Base-by-base conservation (phyloP, 2,113 vertebrate genomes). In the Leucoraja erinaceus region DNA sequence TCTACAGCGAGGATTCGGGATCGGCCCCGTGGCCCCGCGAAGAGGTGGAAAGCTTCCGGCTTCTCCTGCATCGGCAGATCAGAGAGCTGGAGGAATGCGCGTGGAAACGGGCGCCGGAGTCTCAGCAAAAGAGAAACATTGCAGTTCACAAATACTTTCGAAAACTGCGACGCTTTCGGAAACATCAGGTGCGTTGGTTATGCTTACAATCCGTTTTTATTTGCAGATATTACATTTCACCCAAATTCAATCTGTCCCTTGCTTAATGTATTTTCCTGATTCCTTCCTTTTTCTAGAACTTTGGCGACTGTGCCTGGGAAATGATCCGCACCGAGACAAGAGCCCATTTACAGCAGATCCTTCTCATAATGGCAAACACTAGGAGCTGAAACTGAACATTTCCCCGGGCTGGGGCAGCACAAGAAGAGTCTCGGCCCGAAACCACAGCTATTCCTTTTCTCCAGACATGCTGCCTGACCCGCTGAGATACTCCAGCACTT, bases 271-370 rank as follows among this genome's bases (percentile, higher is more conserved):
- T 31, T 86, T 61, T 7, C 56, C 28, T 86, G 28, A 86, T 61
- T 54, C 22, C 47, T 11, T 47, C 18, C 28, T 66, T 72, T 47
- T 91, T 72, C 12, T 28, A 91, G 88, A 91, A 47, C 38, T 91
- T 70, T 66, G 70, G 31, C 14, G 88, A 68, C 7, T 91, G 88
- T 70, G 66, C 88, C 33, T 91, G 88, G 88, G 88, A 47, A 47
- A 47, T 47, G 38, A 47, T 47, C 38, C 38, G 38, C 6, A 16
- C 12, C 5, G 86, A 90, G 31, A 90, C 86, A 61, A 66, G 86
- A 6, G 86, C 86, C 25, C 61, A 5, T 22, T 68, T 90, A 90
- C 86, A 90, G 56, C 61, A 90, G 66, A 38, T 90, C 31, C 63
- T 11, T 70, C 31, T 38, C 61, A 31, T 88, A 16, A 66, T 28